phyloP scores from a whole-genome alignment of 2,888 invertebrate genomes.

The Cybosia mesomella region DNA sequence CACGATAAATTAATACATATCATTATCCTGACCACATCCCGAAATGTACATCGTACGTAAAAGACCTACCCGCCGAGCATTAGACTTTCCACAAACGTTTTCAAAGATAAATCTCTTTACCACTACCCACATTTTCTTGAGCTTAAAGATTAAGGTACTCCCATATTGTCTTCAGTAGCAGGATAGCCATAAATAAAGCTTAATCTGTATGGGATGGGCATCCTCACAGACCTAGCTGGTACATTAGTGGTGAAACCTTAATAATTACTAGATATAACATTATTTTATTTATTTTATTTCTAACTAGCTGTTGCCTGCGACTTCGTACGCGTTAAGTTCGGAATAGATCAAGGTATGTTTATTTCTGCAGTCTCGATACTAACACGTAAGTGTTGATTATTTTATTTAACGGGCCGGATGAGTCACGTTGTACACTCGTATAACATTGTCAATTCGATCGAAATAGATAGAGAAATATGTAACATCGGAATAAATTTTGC shows the following conservation, averaged over 20 bases:
- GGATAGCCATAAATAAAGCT: constrained; percentile 22
- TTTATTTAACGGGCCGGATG: too few relatives aligned
- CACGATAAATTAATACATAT: too few relatives aligned
- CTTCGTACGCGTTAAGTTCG: too few relatives aligned
- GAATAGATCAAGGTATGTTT: too few relatives aligned
- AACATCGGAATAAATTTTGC: too few relatives aligned
- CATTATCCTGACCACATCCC: too few relatives aligned
- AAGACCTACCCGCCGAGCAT: background rate
- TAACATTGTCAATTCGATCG: too few relatives aligned
- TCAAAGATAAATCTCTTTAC: background rate
- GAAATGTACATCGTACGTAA: background rate
- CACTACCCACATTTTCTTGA: background rate
- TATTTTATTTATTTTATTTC: background rate
- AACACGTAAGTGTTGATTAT: too few relatives aligned
- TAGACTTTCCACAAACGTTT: background rate
- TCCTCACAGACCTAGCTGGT: constrained; percentile 11
- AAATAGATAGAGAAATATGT: too few relatives aligned
- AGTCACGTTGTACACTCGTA: too few relatives aligned
- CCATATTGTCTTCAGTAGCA: constrained; percentile 2
- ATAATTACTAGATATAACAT: constrained; percentile 21
- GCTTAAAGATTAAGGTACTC: constrained; percentile 3
- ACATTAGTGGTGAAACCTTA: constrained; percentile 18
- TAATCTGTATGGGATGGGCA: constrained; percentile 24
- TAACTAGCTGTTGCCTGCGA: too few relatives aligned
- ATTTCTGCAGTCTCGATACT: too few relatives aligned